Base-by-base conservation (phyloP, 2,113 vertebrate genomes). In the Eulemur macaco region DNA sequence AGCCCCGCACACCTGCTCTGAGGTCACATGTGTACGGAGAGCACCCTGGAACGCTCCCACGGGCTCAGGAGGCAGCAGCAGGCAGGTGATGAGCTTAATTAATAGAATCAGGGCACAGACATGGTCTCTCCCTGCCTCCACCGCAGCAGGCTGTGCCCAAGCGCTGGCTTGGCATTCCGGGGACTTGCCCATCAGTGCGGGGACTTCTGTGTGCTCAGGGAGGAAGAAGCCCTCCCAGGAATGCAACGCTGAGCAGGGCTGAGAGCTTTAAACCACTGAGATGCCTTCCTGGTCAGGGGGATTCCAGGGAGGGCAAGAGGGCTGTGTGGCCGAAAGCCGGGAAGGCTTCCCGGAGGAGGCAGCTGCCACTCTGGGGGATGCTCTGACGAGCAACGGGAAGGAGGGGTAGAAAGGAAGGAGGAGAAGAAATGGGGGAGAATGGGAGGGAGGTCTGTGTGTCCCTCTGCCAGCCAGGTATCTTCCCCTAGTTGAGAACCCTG, bases 91-190 rank as follows among this genome's bases (percentile, higher is more conserved):
- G 42, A 88, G 82, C 80, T 69, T 81, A 54, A 85, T 76, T 69
- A 80, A 93, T 45, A 94, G 71, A 85, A 74, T 64, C 91, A 64
- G 64, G 77, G 58, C 37, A 15, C 47, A 42, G 6, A 52, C 77
- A 68, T 20, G 42, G 66, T 31, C 76, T 74, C 56, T 87, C 42
- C 50, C 86, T 21, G 54, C 54, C 56, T 64, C 82, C 64, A 42
- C 34, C 0, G 10, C 27, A 50, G 45, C 58, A 20, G 37, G 45
- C 78, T 34, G 50, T 81, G 71, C 77, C 42, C 66, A 15, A 31
- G 71, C 13, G 64, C 81, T 52, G 78, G 86, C 73, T 74, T 71
- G 95, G 84, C 83, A 54, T 94, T 95, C 93, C 50, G 87, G 86
- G 81, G 73, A 77, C 29, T 29, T 39, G 25, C 39, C 74, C 73